Conservation (phyloP, 2,113 vertebrate species). For the Oreotrochilus melanogaster region DNA sequence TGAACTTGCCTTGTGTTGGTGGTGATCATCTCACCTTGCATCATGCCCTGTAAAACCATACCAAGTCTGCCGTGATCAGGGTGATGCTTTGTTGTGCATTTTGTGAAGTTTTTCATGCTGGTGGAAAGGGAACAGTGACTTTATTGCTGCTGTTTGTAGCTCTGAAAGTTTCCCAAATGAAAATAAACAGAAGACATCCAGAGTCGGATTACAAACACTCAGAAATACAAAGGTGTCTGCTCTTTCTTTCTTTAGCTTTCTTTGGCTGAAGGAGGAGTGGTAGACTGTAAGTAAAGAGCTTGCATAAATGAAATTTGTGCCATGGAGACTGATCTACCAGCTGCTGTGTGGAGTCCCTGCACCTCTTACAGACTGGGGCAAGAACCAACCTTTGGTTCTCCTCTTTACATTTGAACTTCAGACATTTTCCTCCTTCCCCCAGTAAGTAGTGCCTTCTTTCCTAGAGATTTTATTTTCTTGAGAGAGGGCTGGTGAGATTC, state of each 20-base stretch:
- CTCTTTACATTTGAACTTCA: neutral
- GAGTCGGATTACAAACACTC: neutral
- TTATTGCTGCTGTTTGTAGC: neutral
- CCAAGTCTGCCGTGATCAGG: neutral
- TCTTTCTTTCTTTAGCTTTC: neutral
- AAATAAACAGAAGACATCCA: neutral
- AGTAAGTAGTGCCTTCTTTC: neutral
- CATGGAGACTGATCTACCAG: neutral
- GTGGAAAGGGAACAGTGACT: neutral
- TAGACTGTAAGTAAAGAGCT: neutral
- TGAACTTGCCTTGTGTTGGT: neutral
- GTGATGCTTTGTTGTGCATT: neutral
- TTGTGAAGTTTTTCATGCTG: neutral
- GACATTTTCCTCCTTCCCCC: neutral
- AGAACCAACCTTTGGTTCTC: neutral
- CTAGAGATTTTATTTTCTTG: neutral
- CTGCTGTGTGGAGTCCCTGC: neutral
- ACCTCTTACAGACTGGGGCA: neutral
- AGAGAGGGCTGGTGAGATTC: neutral
- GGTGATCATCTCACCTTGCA: neutral
- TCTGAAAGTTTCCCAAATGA: neutral
- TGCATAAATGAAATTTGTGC: neutral
- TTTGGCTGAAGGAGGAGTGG: neutral
- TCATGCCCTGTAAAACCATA: neutral
- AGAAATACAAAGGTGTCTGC: neutral